These are phyloP conservation scores for Disparrhopalites patrizii DNA, from an alignment of 2,888 invertebrate genomes.

Conservation along the genomic window DNA sequence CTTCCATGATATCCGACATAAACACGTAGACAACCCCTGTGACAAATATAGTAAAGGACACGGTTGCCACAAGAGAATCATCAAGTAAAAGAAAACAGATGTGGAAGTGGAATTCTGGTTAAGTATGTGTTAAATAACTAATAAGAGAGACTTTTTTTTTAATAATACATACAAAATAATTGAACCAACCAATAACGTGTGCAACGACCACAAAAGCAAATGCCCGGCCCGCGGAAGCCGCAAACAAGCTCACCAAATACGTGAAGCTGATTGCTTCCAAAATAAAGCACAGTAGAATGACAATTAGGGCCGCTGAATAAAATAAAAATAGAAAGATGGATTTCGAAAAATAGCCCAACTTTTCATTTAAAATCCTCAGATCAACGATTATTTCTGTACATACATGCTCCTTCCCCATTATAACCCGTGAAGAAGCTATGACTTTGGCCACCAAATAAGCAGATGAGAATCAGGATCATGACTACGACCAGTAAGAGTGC, in stretches of 20 bases:
- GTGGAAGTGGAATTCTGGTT: too few relatives aligned
- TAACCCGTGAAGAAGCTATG: neutral
- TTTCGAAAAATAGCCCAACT: too few relatives aligned
- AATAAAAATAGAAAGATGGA: too few relatives aligned
- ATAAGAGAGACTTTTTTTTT: neutral
- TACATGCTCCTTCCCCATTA: too few relatives aligned
- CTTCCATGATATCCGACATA: too few relatives aligned
- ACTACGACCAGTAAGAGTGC: constrained; percentile 51
- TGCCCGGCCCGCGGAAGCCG: neutral
- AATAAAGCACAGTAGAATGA: neutral
- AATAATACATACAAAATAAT: neutral
- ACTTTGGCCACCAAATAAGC: constrained; percentile 49
- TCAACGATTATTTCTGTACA: too few relatives aligned
- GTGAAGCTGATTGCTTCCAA: neutral
- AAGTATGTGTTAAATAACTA: too few relatives aligned
- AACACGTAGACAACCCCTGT: too few relatives aligned
- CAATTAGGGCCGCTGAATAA: neutral
- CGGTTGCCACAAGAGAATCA: too few relatives aligned
- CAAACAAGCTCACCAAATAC: neutral
- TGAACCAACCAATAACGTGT: neutral
- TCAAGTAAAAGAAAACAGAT: too few relatives aligned
- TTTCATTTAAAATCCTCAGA: too few relatives aligned
- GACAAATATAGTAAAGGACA: too few relatives aligned
- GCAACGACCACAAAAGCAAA: neutral
- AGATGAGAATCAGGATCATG: constrained; percentile 50